Base-by-base conservation (phyloP, 1,140 invertebrate genomes). In the Homalodisca vitripennis region DNA sequence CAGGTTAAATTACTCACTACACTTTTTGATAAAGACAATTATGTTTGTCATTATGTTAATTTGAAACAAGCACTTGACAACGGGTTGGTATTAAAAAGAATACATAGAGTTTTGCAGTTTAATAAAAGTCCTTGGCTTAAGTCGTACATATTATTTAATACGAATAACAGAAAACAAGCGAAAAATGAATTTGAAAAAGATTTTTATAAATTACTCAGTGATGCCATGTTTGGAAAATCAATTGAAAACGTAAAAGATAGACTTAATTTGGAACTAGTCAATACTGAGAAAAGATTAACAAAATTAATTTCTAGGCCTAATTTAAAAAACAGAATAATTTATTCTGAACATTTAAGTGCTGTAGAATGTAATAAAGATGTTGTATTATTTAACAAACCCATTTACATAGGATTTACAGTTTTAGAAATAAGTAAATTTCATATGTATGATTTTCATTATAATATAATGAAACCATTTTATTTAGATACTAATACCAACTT, bases 21-120 rank as follows among this genome's bases (percentile, higher is more conserved):
- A 51, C 67, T 80, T n/a, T 26, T 78, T 62, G 32, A 30, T 0
- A 79, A 78, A 78, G 71, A 73, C 67, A 80, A 80, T 31, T 84
- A 84, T 77, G 73, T 80, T 48, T 77, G 84, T 46, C 84, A 84
- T 75, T 82, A 83, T 76, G 66, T 73, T 70, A 82, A 80, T 74
- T 77, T 85, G 34, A 75, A 83, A 77, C 81, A 82, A 74, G 82
- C 77, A 71, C n/a, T 84, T 26, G 60, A 77, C 63, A 24, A 57
- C n/a, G n/a, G n/a, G n/a, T n/a, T n/a, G n/a, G n/a, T n/a, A n/a
- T n/a, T n/a, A n/a, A n/a, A n/a, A n/a, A 82, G 83, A 78, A 77
- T 85, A 34, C 77, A 85, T 77, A 73, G 78, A 76, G 76, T 83
- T 67, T 76, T 83, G 72, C 72, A 78, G 77, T 85, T 86, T 75